Conservation (phyloP, 2,113 vertebrate species). For the Nettapus auritus region DNA sequence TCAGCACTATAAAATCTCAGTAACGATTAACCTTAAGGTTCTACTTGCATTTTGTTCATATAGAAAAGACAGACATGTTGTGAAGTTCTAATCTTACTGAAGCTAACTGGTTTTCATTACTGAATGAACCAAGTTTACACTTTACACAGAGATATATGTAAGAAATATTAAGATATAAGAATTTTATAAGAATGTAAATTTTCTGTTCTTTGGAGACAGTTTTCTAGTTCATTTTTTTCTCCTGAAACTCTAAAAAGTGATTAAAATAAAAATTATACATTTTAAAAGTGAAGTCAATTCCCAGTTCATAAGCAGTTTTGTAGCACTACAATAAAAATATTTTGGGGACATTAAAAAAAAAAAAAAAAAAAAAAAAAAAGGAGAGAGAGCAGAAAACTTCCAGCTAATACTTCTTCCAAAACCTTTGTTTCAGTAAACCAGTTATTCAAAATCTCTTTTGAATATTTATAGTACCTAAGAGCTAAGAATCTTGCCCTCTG, state of each 20-base stretch:
- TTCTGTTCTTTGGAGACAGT: neutral
- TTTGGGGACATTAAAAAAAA: neutral
- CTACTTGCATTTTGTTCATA: neutral
- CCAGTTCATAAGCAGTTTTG: neutral
- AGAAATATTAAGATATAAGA: no score
- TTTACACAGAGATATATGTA: neutral
- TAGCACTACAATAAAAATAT: neutral
- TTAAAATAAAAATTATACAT: neutral
- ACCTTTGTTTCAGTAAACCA: neutral
- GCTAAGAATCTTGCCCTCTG: neutral
- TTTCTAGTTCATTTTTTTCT: neutral
- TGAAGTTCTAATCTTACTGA: neutral
- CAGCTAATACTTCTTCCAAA: neutral
- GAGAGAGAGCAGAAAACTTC: neutral
- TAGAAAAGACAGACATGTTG: neutral
- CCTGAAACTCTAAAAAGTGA: neutral
- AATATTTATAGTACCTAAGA: neutral
- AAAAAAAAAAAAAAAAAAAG: neutral
- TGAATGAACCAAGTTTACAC: neutral
- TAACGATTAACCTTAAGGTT: neutral
- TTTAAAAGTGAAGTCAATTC: rapidly evolving
- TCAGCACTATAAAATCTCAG: neutral
- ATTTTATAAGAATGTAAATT: neutral
- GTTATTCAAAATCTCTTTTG: neutral
- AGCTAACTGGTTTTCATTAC: neutral